Conservation (phyloP, 2,113 vertebrate genomes). For the Phyllostomus discolor region DNA sequence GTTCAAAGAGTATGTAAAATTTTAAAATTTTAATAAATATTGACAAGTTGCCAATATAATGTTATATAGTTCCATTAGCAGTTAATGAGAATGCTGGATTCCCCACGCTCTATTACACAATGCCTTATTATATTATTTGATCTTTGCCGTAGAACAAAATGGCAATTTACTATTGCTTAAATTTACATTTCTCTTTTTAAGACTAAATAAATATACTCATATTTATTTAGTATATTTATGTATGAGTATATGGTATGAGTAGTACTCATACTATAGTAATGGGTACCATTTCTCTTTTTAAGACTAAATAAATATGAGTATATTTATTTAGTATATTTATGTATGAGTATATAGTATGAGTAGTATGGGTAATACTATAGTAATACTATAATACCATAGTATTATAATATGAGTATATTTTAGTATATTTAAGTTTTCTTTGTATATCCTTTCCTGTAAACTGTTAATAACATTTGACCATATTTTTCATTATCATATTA, state of each 20-base stretch:
- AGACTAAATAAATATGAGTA: no score
- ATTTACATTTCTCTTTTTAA: not conserved
- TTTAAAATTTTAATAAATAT: not conserved
- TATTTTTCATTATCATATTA: not conserved
- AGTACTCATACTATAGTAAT: no score
- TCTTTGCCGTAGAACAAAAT: not conserved
- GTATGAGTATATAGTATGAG: no score
- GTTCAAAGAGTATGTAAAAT: not conserved
- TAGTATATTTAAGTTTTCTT: not conserved
- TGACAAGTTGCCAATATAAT: not conserved
- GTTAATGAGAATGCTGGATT: not conserved
- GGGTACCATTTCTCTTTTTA: no score
- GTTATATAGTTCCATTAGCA: not conserved
- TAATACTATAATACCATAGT: no score
- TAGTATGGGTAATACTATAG: no score
- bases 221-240: no score
- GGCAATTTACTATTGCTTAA: not conserved
- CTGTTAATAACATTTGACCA: not conserved
- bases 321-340: no score
- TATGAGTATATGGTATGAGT: no score
- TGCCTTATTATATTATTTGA: not conserved
- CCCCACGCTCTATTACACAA: not conserved
- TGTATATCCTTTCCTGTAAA: not conserved
- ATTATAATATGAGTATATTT: not conserved
- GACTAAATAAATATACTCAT: not conserved